Evolutionary conservation across 1,140 invertebrate genomes (phyloP), one percentile per base, ranked within the genome.

Genomic region (Magallana ariakensis): DNA sequence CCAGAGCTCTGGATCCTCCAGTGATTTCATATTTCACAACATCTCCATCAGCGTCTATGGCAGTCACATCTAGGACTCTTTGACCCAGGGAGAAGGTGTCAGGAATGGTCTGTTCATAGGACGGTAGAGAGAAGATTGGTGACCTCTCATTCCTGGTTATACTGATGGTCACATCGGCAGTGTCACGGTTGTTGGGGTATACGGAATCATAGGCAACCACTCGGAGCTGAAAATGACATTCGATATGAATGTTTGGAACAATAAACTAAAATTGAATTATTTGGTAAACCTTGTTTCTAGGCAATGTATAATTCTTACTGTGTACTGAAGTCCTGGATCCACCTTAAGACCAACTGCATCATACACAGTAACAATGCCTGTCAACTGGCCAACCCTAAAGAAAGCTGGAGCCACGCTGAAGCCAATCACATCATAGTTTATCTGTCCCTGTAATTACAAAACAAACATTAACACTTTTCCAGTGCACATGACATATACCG

Each of bases 81-180:
- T 82, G 54, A 80, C 93, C 93, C 33, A 89, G 85, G 0, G 60
- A 0, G 5, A 89, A 82, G 33, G 90, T 89, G 10, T 91, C 92
- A 81, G 88, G 88, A 11, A 94, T 90, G 92, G 97, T 97, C 0
- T 97, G 96, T 91, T 96, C 96, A 94, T 99, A 99, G 0, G 97
- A 97, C 6, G 96, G 95, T 54, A 96, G 94, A 56, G 97, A 95
- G 94, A 99, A 99, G 88, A 96, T 96, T 0, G 98, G 98, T 1
- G 96, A 95, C 94, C 98, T 98, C 93, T 98, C 97, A 93, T 99
- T 99, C 0, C 92, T 87, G 16, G 83, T 85, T 16, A 94, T 88
- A n/a, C 60, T 87, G 1, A 94, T 91, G n/a, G 87, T 83, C 0
- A 93, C 86, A 75, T 87, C 88, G 8, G 90, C 75, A 19, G 88